Base-by-base conservation (phyloP, 2,888 invertebrate species). In the Pardosa pseudoannulata region DNA sequence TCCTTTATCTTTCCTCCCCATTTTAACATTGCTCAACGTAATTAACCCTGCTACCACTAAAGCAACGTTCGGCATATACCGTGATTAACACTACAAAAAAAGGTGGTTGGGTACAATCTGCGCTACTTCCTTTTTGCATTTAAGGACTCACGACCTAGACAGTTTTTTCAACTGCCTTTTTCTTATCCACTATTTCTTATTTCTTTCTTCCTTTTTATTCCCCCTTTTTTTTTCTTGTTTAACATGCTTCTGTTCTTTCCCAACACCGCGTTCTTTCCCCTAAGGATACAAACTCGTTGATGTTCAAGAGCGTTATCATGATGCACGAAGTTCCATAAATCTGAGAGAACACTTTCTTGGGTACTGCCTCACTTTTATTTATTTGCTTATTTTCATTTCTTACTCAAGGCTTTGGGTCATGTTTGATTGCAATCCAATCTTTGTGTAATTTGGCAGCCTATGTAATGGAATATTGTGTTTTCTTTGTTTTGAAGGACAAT, bases 81-180 rank as follows among this genome's bases (percentile, higher is more conserved):
- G 9, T 9, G 5, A n/a, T n/a, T 5, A 36, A 36, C 36, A 36
- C 9, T 36, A 11, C 56, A 50, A 41, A 36, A 50, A 23, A 56
- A 67, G 85, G 85, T 86, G 46, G 64, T 64, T 68, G 85, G 71
- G 85, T 70, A 86, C 85, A 70, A 29, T 64, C 41, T 64, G 85
- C 28, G 64, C 85, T 56, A 86, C 70, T 86, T 86, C 83, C 74
- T 86, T 27, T n/a, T 36, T n/a, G 41, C 79, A 36, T 11, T 79
- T 79, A 56, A 62, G 19, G 32, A 72, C 73, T 67, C 85, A 79
- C 85, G 85, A 86, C 74, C 78, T 74, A 86, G 79, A 86, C 79
- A 39, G 62, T 74, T 56, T 68, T 50, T 62, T 19, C 32, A 39
- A 23, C 36, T 65, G 16, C 32, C 27, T 65, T 81, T 81, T 68